Evolutionary conservation across 2,113 vertebrate genomes (phyloP).

Genomic region (Melanotaenia duboulayi): DNA sequence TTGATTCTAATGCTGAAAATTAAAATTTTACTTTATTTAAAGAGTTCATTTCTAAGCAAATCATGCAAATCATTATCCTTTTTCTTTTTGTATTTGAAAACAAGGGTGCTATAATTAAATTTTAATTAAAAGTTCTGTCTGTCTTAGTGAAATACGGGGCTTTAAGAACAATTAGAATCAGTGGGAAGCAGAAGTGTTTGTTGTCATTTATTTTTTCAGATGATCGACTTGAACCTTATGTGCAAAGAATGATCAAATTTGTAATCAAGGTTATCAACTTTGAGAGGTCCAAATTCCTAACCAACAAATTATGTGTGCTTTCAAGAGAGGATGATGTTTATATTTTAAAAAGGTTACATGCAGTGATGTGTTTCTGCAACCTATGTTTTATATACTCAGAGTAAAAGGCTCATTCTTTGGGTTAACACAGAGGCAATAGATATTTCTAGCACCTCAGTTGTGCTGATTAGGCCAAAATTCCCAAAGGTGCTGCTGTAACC

Average conservation of each 20-base stretch:
- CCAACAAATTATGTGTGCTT: constrained; percentile 16
- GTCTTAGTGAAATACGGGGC: too few relatives aligned
- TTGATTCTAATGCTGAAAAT: too few relatives aligned
- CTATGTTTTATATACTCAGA: neutral
- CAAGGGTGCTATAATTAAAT: too few relatives aligned
- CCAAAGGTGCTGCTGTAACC: constrained; percentile 64
- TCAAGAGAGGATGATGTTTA: constrained; percentile 27
- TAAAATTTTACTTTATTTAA: neutral
- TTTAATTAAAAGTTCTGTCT: too few relatives aligned
- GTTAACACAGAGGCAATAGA: neutral
- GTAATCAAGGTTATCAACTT: neutral
- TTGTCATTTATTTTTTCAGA: neutral
- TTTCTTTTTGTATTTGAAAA: too few relatives aligned
- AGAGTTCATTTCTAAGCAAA: constrained; percentile 2
- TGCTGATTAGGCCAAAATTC: constrained; percentile 54
- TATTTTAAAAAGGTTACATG: constrained; percentile 22
- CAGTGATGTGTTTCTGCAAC: constrained; percentile 11
- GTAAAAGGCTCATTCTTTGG: neutral
- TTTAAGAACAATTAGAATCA: too few relatives aligned
- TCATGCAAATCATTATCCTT: neutral
- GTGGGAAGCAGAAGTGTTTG: too few relatives aligned
- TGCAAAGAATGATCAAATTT: neutral
- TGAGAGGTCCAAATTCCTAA: constrained; percentile 8
- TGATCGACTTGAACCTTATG: neutral
- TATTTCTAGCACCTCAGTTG: constrained; percentile 45